Base-by-base conservation (phyloP, 1,140 invertebrate genomes). In the Zophobas morio region DNA sequence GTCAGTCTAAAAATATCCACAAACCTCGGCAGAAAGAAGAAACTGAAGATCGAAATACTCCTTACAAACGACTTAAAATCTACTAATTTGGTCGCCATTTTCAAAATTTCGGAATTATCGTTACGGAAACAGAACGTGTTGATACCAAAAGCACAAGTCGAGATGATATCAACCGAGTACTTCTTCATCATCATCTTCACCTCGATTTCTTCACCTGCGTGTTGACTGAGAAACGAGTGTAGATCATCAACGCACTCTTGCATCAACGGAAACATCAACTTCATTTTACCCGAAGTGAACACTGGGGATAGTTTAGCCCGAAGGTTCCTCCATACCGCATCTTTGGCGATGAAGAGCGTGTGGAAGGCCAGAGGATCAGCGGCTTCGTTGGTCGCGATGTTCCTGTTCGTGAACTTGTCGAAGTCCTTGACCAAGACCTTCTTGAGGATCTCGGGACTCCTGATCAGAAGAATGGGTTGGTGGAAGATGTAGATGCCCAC, bases 371-470 rank as follows among this genome's bases (percentile, higher is more conserved):
- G 36, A 1, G 70, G 56, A 54, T 79, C 78, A 0, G 57, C 70
- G 39, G 42, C 37, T 71, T 72, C 49, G 8, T 77, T 75, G 0
- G 49, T 70, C 5, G 54, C 66, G 0, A 74, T 66, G 6, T 40
- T 51, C 33, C 78, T 57, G 35, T 79, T 60, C 5, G 71, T 42
- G 33, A 77, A 79, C 36, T 73, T 72, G n/a, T 66, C 42, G 57
- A 79, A 79, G 32, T 77, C 73, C 46, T 77, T 77, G n/a, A 88
- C 82, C 6, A 87, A 63, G 1, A 90, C 84, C 1, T 83, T 73
- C 78, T 88, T 89, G 6, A 89, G 85, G 0, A 90, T 51, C 63
- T 89, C 85, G 0, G 86, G 87, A 78, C 88, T 87, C 63, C 85
- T 81, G 1, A 82, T 36, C 1, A 82, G 39, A 2, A 84, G 56